Evolutionary conservation across 2,888 invertebrate genomes (phyloP).

Genomic region (Rhogogaster chlorosoma): DNA sequence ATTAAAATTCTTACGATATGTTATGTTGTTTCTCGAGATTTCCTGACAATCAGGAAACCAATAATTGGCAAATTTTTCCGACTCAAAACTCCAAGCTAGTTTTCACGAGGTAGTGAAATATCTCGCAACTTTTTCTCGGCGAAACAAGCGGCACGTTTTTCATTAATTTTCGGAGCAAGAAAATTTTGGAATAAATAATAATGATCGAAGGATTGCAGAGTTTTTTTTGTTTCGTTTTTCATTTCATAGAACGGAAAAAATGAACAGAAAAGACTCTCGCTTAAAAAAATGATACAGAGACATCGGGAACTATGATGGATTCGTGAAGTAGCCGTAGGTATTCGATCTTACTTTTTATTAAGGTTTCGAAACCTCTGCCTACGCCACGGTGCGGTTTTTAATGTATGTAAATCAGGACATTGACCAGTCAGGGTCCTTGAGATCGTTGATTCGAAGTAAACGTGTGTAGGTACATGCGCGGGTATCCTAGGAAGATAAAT

Average conservation of each 20-base stretch:
- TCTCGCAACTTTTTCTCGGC: no score
- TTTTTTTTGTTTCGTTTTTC: no score
- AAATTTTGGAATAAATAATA: no score
- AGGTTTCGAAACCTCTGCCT: neutral
- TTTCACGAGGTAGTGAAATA: no score
- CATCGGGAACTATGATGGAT: neutral
- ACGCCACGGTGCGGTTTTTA: neutral
- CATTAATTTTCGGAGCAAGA: no score
- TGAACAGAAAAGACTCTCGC: no score
- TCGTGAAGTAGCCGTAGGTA: neutral
- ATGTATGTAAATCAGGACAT: slow-evolving; percentile 29
- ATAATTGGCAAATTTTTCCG: neutral
- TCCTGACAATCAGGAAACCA: neutral
- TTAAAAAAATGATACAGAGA: neutral
- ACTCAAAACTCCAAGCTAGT: no score
- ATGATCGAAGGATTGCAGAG: no score
- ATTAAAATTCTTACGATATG: neutral
- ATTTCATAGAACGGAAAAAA: no score
- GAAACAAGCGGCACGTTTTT: no score
- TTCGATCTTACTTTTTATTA: neutral
- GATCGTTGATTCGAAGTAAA: slow-evolving; percentile 33
- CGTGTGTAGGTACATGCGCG: neutral
- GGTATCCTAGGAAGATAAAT: neutral
- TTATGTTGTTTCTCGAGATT: neutral
- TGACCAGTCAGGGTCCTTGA: slow-evolving; percentile 42